Evolutionary conservation across 2,888 invertebrate species (phyloP).

Genomic region (Tridacna crocea): DNA sequence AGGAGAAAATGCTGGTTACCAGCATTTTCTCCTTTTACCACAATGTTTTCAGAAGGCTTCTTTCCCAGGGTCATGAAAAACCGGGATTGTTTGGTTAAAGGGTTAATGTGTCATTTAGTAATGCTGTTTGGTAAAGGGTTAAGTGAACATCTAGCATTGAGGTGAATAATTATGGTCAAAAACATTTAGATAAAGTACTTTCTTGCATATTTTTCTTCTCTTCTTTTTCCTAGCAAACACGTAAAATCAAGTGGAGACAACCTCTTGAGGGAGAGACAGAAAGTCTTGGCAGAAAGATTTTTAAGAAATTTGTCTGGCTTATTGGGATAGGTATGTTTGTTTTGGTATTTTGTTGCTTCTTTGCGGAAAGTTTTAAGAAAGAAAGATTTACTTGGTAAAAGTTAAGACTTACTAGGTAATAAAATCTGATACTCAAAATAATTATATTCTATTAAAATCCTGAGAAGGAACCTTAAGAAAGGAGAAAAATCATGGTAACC

Average conservation of each 20-base stretch:
- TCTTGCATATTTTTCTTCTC: too few relatives aligned
- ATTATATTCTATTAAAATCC: too few relatives aligned
- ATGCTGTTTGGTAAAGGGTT: not conserved
- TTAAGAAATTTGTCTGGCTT: constrained; percentile 75
- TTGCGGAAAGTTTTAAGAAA: too few relatives aligned
- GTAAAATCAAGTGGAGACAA: constrained; percentile 72
- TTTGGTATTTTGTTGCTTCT: not conserved
- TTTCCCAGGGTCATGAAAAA: too few relatives aligned
- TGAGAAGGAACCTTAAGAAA: too few relatives aligned
- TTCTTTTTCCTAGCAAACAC: constrained; percentile 68
- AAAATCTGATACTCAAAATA: too few relatives aligned
- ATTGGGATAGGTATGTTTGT: constrained; percentile 73
- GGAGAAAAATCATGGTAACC: too few relatives aligned
- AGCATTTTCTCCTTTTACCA: not conserved
- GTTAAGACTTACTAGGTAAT: too few relatives aligned
- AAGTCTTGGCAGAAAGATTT: constrained; percentile 36
- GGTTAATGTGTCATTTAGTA: too few relatives aligned
- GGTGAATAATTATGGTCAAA: not conserved
- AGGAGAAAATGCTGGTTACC: not conserved
- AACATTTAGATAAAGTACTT: not conserved
- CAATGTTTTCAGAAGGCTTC: not conserved
- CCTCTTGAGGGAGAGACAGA: constrained; percentile 50
- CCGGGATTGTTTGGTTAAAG: too few relatives aligned
- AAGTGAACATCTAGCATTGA: not conserved
- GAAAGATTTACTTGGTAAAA: too few relatives aligned